phyloP scores from a whole-genome alignment of 92 coral and sea anemone species.

The Siderastrea radians region DNA sequence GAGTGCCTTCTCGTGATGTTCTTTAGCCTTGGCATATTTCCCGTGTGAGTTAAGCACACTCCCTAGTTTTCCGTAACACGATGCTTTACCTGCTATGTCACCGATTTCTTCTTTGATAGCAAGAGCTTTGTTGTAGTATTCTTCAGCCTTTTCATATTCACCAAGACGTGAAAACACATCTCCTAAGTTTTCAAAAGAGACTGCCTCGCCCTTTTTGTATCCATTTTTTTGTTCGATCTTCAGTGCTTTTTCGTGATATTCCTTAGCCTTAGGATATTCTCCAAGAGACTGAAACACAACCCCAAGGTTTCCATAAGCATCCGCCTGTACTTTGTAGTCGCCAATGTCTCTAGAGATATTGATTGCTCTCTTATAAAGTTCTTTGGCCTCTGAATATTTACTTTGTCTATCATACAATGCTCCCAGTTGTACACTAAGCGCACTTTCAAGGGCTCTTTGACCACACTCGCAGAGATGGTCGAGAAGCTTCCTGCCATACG shows the following conservation, averaged over 20 bases:
- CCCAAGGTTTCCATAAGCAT: background rate
- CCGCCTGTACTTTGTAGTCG: background rate
- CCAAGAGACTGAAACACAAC: background rate
- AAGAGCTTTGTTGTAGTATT: background rate
- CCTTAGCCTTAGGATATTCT: background rate
- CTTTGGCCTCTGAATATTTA: background rate
- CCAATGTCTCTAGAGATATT: background rate
- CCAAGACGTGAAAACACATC: background rate
- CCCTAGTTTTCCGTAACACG: background rate
- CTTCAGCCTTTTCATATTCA: background rate
- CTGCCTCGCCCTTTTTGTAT: background rate
- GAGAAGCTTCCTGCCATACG: background rate
- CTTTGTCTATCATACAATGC: background rate
- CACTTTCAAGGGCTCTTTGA: background rate
- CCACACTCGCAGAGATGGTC: background rate
- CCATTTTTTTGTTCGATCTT: background rate
- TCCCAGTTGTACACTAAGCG: background rate
- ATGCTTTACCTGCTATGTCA: background rate
- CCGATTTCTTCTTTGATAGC: background rate
- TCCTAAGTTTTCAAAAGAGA: background rate
- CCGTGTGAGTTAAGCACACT: background rate
- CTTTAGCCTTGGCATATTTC: background rate
- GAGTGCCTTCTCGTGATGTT: background rate
- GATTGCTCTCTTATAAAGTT: background rate
- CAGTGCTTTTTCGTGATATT: background rate